These are phyloP conservation scores for Galeopterus variegatus DNA, from an alignment of 2,113 vertebrate species.

Conservation along the genomic window DNA sequence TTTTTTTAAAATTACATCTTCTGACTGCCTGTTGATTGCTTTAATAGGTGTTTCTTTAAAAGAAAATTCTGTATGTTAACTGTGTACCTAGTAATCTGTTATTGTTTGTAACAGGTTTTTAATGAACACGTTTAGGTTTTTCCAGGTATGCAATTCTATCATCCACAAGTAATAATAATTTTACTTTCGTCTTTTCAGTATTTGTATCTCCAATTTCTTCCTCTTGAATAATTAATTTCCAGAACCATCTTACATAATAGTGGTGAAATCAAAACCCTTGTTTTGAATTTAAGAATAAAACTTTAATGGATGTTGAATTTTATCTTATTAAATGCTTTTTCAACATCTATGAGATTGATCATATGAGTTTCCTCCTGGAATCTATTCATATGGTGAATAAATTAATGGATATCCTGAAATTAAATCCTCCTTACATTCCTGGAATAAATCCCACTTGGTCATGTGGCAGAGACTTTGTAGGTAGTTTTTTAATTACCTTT, in stretches of 20 bases:
- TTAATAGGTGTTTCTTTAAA: neutral
- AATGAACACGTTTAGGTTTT: neutral
- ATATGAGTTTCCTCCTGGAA: conserved; percentile 22
- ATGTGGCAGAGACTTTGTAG: neutral
- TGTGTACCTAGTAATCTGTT: neutral
- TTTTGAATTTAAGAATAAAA: conserved; percentile 54
- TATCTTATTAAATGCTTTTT: conserved; percentile 36
- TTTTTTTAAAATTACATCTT: neutral
- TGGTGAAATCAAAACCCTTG: neutral
- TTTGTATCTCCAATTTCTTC: conserved; percentile 13
- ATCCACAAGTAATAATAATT: neutral
- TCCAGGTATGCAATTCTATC: neutral
- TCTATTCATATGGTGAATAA: neutral
- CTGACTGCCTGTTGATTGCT: neutral
- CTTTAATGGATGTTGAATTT: conserved; percentile 38
- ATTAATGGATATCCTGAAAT: neutral
- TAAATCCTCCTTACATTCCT: neutral
- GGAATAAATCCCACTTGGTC: neutral
- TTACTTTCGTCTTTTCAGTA: conserved; percentile 14
- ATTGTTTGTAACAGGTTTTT: neutral
- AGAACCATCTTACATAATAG: neutral
- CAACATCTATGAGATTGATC: neutral
- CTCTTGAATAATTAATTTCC: neutral
- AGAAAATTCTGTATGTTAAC: neutral
- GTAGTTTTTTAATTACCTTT: conserved; percentile 49